Evolutionary conservation across 1,140 invertebrate genomes (phyloP).

Genomic region (Chrysomallon squamiferum): DNA sequence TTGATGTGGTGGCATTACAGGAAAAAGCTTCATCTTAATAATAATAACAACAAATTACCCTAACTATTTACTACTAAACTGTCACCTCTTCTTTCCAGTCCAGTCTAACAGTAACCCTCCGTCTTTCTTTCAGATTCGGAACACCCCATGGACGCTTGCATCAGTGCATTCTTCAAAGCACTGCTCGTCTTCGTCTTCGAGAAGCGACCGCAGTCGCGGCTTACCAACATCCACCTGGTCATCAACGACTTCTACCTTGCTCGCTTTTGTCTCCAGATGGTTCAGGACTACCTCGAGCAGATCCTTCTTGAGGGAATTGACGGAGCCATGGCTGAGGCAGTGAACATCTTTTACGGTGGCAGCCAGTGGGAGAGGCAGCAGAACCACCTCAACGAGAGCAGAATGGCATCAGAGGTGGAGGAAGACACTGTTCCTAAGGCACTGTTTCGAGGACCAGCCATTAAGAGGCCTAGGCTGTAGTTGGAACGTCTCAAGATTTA

Average conservation of each 20-base stretch:
- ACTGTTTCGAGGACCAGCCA: background rate
- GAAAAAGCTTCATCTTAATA: no score
- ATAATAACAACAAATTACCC: no score
- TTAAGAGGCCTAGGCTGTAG: background rate
- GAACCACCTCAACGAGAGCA: constrained; percentile 3
- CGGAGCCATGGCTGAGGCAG: background rate
- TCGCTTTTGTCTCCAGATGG: background rate
- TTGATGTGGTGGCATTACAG: no score
- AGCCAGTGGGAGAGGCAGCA: background rate
- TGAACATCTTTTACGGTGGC: background rate
- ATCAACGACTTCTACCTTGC: background rate
- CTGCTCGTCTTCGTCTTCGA: background rate
- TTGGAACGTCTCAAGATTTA: no score
- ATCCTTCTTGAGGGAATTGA: constrained; percentile 5
- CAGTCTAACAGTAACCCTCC: no score
- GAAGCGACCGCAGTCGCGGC: background rate
- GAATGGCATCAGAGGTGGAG: background rate
- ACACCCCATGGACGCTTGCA: background rate
- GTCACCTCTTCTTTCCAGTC: no score
- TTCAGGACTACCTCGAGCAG: background rate
- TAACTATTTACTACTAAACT: no score
- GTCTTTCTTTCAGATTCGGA: no score
- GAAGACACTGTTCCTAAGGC: background rate
- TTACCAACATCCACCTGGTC: background rate
- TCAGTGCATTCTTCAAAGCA: background rate